Conservation (phyloP, 2,888 invertebrate genomes). For the Lasioglossum leucozonium region DNA sequence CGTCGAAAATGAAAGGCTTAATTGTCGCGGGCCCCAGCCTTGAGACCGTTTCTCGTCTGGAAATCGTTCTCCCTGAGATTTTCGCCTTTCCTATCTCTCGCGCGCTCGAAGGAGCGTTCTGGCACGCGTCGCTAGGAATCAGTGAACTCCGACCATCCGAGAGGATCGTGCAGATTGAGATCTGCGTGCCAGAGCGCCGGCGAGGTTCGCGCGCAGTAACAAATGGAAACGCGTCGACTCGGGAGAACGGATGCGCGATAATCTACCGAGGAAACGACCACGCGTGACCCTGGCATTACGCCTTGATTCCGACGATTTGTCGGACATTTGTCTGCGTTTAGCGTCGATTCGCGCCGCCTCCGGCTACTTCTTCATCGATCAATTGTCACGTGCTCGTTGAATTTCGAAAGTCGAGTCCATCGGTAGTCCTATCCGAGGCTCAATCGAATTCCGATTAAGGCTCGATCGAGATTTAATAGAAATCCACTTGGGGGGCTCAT, state of each 20-base stretch:
- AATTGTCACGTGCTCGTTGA: not conserved
- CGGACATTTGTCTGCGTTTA: not conserved
- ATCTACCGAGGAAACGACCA: slow-evolving; percentile 62
- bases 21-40: not conserved
- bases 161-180: not conserved
- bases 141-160: not conserved
- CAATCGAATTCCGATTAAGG: not conserved
- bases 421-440: too few species aligned
- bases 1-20: slow-evolving; percentile 1
- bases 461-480: not conserved
- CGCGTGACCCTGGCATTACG: slow-evolving; percentile 67
- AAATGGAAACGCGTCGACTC: slow-evolving; percentile 16
- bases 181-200: not conserved
- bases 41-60: not conserved
- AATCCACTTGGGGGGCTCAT: not conserved
- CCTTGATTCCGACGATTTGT: slow-evolving; percentile 34
- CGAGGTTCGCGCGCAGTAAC: not conserved
- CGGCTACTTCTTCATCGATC: not conserved
- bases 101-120: not conserved
- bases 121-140: not conserved
- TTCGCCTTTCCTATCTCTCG: not conserved
- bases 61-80: not conserved
- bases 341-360: not conserved
- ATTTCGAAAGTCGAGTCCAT: too few species aligned
- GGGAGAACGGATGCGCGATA: slow-evolving; percentile 52